phyloP scores from a whole-genome alignment of 2,888 invertebrate species.

The Aphrophora alni region DNA sequence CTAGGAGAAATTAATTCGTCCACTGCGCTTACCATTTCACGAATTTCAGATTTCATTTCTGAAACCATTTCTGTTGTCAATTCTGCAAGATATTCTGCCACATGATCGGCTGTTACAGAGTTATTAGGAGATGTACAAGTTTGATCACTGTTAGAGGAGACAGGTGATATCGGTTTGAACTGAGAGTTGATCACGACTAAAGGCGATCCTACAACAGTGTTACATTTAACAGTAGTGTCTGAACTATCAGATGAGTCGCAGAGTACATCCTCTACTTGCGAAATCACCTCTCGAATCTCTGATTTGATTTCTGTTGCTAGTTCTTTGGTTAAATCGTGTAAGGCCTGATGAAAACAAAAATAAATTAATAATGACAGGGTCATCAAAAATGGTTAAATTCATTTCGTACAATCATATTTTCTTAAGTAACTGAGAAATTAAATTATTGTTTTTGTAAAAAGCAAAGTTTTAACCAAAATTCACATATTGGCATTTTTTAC shows the following conservation, averaged over 20 bases:
- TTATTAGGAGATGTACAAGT: conserved; percentile 14
- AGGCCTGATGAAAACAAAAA: conserved; percentile 67
- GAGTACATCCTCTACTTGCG: conserved; percentile 78
- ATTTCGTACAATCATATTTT: no score
- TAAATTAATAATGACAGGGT: conserved; percentile 53
- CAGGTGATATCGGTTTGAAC: not conserved
- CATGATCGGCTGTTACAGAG: conserved; percentile 65
- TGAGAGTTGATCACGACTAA: not conserved
- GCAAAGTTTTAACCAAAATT: no score
- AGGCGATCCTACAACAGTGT: not conserved
- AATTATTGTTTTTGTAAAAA: no score
- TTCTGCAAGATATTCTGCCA: conserved; percentile 79
- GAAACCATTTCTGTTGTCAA: conserved; percentile 80
- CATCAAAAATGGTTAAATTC: no score
- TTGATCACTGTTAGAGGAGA: not conserved
- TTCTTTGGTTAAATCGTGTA: conserved; percentile 79
- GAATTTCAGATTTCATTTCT: conserved; percentile 78
- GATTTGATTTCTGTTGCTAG: conserved; percentile 82
- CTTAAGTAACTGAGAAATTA: no score
- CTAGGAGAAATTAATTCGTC: conserved; percentile 70
- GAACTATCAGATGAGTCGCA: conserved; percentile 45
- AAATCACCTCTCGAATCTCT: conserved; percentile 80
- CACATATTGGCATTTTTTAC: no score
- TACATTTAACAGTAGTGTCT: conserved; percentile 13
- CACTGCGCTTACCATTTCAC: conserved; percentile 73